Percentiles rank a stretch among this genome's conserved stretches.
Evolutionary conservation across 2,797 vertebrate species (phyloP).

Genomic region (Vipera latastei): DNA sequence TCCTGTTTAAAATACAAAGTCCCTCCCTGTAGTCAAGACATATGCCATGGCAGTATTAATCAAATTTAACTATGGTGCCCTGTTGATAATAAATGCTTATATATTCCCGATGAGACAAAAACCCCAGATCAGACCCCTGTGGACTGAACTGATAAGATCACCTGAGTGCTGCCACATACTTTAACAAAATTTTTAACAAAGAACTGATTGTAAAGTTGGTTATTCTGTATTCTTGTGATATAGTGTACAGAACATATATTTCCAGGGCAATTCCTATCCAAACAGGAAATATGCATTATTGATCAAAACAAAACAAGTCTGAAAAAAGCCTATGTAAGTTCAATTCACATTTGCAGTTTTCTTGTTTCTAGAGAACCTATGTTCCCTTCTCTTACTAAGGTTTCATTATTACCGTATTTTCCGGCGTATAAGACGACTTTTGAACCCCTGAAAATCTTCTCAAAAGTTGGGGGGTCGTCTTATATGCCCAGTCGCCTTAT

Average conservation of each 20-base stretch:
- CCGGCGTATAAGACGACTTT: too few relatives aligned
- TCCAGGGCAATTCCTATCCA: background rate
- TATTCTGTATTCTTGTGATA: background rate
- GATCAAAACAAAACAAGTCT: background rate
- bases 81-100: background rate
- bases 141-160: background rate
- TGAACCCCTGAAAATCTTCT: too few relatives aligned
- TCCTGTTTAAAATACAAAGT: background rate
- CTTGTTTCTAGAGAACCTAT: background rate
- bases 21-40: background rate
- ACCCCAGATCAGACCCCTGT: background rate
- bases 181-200: background rate
- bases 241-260: background rate
- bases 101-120: background rate
- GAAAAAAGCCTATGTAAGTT: background rate
- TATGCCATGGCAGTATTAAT: background rate
- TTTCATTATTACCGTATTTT: background rate
- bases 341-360: background rate
- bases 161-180: background rate
- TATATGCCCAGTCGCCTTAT: too few relatives aligned
- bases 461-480: too few relatives aligned
- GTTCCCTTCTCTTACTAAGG: background rate
- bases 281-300: background rate
- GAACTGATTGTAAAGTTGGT: background rate
- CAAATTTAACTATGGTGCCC: background rate